Conservation (phyloP, 2,797 vertebrate genomes). For the Austrolebias charrua region DNA sequence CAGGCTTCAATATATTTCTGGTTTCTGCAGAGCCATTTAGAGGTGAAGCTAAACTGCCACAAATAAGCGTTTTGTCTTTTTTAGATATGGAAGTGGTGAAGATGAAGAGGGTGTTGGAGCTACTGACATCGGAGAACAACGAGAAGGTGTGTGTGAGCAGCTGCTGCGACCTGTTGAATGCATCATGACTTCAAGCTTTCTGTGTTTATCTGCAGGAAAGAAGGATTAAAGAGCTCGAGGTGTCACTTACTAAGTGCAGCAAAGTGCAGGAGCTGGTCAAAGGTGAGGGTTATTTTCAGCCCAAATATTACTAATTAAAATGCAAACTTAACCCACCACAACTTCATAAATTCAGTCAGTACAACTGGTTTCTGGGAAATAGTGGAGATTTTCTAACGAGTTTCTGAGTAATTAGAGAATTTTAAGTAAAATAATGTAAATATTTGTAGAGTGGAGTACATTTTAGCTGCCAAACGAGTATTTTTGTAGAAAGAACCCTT, state of each 20-base stretch:
- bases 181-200: not conserved
- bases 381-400: too few relatives aligned
- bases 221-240: conserved; percentile 90
- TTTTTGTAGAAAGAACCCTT: too few relatives aligned
- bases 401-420: too few relatives aligned
- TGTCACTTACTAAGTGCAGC: conserved; percentile 85
- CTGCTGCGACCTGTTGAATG: not conserved
- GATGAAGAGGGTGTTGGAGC: conserved; percentile 89
- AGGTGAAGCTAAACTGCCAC: not conserved
- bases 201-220: conserved; percentile 78
- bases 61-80: conserved; percentile 13
- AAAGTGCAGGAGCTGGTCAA: conserved; percentile 85
- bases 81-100: conserved; percentile 89
- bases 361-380: not conserved
- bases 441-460: too few relatives aligned
- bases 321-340: not conserved
- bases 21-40: not conserved
- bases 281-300: conserved; percentile 70
- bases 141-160: conserved; percentile 83
- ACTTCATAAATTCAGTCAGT: not conserved
- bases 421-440: too few relatives aligned
- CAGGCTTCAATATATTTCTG: conserved; percentile 24
- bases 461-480: too few relatives aligned
- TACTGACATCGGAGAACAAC: conserved; percentile 86
- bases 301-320: not conserved